A percentile compares a stretch with the other conserved stretches of the same genome.
Evolutionary conservation across 2,797 vertebrate genomes (phyloP).

Genomic region (Poecile montanus): DNA sequence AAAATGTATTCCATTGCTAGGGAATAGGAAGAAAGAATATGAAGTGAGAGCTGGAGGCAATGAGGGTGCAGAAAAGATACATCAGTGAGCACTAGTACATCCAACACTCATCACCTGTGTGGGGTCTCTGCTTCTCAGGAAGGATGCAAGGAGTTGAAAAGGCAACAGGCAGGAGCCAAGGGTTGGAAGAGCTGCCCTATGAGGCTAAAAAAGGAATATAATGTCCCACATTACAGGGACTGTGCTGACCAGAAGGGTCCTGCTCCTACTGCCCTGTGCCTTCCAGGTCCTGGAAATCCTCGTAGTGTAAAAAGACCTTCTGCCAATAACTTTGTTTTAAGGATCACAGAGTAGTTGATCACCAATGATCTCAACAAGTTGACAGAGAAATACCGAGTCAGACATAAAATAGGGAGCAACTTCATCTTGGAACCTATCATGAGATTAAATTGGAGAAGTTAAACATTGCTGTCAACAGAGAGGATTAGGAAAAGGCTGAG

Average conservation of each 20-base stretch:
- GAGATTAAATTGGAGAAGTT: not conserved
- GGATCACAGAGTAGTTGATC: not conserved
- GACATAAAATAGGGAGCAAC: not conserved
- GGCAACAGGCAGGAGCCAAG: not conserved
- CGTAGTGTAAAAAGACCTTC: not conserved
- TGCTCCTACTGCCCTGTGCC: not conserved
- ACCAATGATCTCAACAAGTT: not conserved
- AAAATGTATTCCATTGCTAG: not conserved
- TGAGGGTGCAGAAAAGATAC: not conserved
- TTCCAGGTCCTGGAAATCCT: not conserved
- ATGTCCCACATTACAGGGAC: not conserved
- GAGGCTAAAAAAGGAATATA: not conserved
- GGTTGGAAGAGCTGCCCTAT: not conserved
- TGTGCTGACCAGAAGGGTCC: not conserved
- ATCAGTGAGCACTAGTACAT: not conserved
- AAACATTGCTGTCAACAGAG: not conserved
- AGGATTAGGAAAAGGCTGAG: not conserved
- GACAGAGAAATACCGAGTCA: not conserved
- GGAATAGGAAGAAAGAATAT: not conserved
- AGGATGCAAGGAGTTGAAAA: not conserved
- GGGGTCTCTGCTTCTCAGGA: not conserved
- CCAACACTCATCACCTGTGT: rapidly evolving
- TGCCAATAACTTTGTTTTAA: not conserved
- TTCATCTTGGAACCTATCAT: not conserved
- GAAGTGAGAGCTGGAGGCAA: not conserved